These are phyloP conservation scores for Volucella inflata DNA, from an alignment of 2,888 invertebrate genomes.

Conservation along the genomic window DNA sequence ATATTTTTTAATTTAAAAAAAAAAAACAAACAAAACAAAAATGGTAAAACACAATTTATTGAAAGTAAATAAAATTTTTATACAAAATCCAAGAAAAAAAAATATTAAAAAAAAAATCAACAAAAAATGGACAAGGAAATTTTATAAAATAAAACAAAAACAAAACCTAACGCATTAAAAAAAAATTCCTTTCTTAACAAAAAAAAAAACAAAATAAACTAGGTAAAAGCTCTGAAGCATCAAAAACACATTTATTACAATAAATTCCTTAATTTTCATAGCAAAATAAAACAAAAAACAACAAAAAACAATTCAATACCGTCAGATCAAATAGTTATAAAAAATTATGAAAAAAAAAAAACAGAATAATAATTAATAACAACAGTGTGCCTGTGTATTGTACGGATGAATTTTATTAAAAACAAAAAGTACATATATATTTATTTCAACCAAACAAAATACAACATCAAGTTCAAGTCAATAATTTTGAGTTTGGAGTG, in stretches of 20 bases:
- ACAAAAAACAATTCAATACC: constrained; percentile 68
- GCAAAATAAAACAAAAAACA: too few relatives aligned
- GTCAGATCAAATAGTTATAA: constrained; percentile 55
- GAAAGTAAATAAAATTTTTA: constrained; percentile 65
- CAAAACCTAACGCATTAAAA: constrained; percentile 42
- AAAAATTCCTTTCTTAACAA: constrained; percentile 49
- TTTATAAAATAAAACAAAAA: constrained; percentile 63
- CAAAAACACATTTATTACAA: constrained; percentile 56
- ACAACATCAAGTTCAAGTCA: constrained; percentile 48
- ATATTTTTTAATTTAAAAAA: constrained; percentile 67
- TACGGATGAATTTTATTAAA: constrained; percentile 66
- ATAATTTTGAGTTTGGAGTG: constrained; percentile 72
- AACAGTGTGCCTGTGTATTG: constrained; percentile 68
- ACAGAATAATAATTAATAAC: constrained; percentile 56
- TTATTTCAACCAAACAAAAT: constrained; percentile 52
- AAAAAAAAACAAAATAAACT: constrained; percentile 27
- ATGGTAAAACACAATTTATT: constrained; percentile 37
- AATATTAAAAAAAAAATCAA: constrained; percentile 44
- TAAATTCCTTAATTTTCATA: constrained; percentile 63
- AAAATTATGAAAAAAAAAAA: constrained; percentile 46
- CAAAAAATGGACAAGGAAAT: constrained; percentile 65
- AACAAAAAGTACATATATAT: constrained; percentile 45
- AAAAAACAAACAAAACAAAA: too few relatives aligned
- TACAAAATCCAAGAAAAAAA: constrained; percentile 69
- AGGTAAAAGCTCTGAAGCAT: constrained; percentile 44